phyloP scores from a whole-genome alignment of 2,797 vertebrate species.

The Sorex maritimensis region DNA sequence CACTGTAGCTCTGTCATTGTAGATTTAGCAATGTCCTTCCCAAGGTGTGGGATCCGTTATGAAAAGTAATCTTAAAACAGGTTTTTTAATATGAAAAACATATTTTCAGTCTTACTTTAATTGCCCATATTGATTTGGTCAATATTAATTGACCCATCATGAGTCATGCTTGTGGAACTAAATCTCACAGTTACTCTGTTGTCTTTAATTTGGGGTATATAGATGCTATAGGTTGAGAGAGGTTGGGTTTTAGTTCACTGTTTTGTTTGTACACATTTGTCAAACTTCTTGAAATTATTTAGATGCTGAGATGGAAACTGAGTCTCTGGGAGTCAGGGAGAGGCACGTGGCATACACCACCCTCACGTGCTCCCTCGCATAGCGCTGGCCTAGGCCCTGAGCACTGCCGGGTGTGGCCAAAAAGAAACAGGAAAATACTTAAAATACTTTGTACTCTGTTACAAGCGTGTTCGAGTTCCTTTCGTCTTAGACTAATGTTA shows the following conservation, averaged over 20 bases:
- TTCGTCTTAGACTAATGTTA: slow-evolving; percentile 61
- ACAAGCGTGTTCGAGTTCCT: slow-evolving; percentile 29
- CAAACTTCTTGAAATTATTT: slow-evolving; percentile 65
- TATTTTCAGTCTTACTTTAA: slow-evolving; percentile 29
- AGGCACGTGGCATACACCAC: too few relatives aligned
- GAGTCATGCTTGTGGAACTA: background rate
- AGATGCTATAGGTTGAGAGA: background rate
- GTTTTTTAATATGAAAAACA: background rate
- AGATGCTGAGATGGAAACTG: slow-evolving; percentile 43
- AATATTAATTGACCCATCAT: background rate
- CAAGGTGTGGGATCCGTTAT: background rate
- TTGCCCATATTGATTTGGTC: slow-evolving; percentile 26
- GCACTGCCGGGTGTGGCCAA: too few relatives aligned
- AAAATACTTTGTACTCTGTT: slow-evolving; percentile 6
- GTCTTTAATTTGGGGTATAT: background rate
- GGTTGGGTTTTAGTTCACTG: slow-evolving; percentile 29
- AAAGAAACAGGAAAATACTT: too few relatives aligned
- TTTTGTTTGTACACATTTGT: background rate
- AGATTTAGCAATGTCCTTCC: background rate
- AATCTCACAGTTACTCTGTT: slow-evolving; percentile 43
- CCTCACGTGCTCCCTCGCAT: too few relatives aligned
- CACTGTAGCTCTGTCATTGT: background rate
- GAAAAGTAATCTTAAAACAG: background rate
- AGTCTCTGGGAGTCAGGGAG: slow-evolving; percentile 7
- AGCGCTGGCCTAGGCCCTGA: too few relatives aligned